Base-by-base conservation (phyloP, 2,888 invertebrate species). In the Brachylomia viminalis region DNA sequence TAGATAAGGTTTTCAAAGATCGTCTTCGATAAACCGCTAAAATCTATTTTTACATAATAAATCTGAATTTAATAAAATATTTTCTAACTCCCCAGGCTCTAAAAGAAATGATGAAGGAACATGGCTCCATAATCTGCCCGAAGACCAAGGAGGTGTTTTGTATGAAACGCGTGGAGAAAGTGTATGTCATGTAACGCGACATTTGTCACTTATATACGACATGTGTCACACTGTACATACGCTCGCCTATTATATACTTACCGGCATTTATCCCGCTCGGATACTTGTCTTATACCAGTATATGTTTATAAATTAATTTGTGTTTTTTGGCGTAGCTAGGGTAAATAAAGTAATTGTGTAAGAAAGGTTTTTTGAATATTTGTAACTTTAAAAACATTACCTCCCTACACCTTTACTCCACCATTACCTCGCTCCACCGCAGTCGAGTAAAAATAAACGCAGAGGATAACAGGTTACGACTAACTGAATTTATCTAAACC, bases 111-210 rank as follows among this genome's bases (percentile, higher is more conserved):
- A 99, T 99, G 91, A 98, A 98, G 92, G 99, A 99, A 91, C 98
- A 99, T 89, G 99, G 99, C 62, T 98, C 98, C 88, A 98, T 99
- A 80, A 98, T 98, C 80, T 99, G 99, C 94, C 99, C 99, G 49
- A 98, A 99, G 92, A 99, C 99, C 77, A 99, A 99, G 95, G 98
- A 99, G 92, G 98, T 98, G 86, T 99, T 98, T 96, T 97, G 98
- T 83, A 98, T 98, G 94, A 98, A 98, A 89, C 99, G 99, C 93
- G 98, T 98, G 66, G 99, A 99, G 93, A 99, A 99, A 96, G 99
- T 99, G 67, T 99, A 98, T 93, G 99, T 99, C 73, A 99, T 99
- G 99, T 99, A 91, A 94, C 90, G 72, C 56, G 33, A 5, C 20
- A 42, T 23, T 2, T 13, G 54, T 54, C 59, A 42, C 64, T 20